Evolutionary conservation across 2,888 invertebrate genomes (phyloP).

Genomic region (Myopa tessellatipennis): DNA sequence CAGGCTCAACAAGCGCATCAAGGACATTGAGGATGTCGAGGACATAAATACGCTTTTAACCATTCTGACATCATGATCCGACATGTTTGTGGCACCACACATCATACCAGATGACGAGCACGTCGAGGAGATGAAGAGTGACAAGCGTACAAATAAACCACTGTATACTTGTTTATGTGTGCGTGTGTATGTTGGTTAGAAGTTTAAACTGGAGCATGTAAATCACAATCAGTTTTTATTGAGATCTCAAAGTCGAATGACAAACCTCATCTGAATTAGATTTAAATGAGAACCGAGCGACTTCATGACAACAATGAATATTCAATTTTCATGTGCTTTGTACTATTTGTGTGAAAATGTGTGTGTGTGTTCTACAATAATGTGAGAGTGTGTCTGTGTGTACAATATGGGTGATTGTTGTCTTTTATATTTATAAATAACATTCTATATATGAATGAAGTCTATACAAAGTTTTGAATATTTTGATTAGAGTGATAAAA

Average conservation of each 20-base stretch:
- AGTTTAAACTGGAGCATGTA: background rate
- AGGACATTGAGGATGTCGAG: background rate
- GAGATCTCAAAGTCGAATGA: background rate
- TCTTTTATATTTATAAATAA: too few species aligned
- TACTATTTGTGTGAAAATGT: too few species aligned
- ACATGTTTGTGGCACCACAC: background rate
- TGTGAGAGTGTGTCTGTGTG: too few species aligned
- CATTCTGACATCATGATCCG: slow-evolving; percentile 8
- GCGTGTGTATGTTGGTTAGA: background rate
- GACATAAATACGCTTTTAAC: background rate
- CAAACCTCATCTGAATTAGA: background rate
- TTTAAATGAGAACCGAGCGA: too few species aligned
- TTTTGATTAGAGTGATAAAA: too few species aligned
- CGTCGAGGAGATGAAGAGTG: background rate
- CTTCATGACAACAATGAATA: too few species aligned
- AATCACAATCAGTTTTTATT: slow-evolving; percentile 13
- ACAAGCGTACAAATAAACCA: background rate
- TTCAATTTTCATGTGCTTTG: too few species aligned
- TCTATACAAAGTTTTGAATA: too few species aligned
- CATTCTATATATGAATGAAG: too few species aligned
- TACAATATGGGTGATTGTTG: too few species aligned
- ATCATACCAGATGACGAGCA: slow-evolving; percentile 7
- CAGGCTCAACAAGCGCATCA: background rate
- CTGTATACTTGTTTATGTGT: background rate
- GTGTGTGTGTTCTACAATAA: too few species aligned